Percentiles rank a stretch among this genome's conserved stretches.
phyloP scores from a whole-genome alignment of 2,797 vertebrate genomes.

The Anguilla megastoma region DNA sequence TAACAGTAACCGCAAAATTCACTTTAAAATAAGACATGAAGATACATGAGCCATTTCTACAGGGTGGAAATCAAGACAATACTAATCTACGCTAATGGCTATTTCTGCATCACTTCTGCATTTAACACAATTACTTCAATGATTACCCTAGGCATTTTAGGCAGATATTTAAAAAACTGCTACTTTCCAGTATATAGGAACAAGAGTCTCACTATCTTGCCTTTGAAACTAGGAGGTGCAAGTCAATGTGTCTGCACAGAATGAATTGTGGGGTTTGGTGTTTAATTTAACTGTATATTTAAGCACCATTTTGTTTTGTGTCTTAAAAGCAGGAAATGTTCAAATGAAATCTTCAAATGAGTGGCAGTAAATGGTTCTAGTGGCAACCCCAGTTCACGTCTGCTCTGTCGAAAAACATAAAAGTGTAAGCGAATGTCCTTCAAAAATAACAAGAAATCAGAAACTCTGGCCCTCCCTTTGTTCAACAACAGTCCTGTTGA shows the following conservation, averaged over 20 bases:
- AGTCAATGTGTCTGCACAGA: background rate
- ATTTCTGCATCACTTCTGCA: background rate
- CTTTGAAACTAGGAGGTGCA: background rate
- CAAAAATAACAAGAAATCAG: background rate
- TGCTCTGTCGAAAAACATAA: background rate
- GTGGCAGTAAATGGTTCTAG: background rate
- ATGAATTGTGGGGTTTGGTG: background rate
- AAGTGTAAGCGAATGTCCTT: background rate
- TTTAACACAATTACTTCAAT: slow-evolving; percentile 8
- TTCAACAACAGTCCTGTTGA: background rate
- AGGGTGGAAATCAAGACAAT: slow-evolving; percentile 12
- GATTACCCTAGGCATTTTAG: background rate
- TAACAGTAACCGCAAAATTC: background rate
- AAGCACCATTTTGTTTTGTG: background rate
- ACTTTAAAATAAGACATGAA: slow-evolving; percentile 16
- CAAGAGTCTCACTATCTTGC: background rate
- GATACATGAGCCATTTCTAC: background rate
- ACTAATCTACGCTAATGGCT: background rate
- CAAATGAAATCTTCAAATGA: background rate
- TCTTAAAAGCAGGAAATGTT: background rate
- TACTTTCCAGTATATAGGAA: background rate
- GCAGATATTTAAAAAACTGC: background rate
- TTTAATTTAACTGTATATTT: background rate
- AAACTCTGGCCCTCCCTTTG: background rate
- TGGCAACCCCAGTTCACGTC: too few relatives aligned